Conservation (phyloP, 2,797 vertebrate genomes). For the Epinephelus malabaricus region DNA sequence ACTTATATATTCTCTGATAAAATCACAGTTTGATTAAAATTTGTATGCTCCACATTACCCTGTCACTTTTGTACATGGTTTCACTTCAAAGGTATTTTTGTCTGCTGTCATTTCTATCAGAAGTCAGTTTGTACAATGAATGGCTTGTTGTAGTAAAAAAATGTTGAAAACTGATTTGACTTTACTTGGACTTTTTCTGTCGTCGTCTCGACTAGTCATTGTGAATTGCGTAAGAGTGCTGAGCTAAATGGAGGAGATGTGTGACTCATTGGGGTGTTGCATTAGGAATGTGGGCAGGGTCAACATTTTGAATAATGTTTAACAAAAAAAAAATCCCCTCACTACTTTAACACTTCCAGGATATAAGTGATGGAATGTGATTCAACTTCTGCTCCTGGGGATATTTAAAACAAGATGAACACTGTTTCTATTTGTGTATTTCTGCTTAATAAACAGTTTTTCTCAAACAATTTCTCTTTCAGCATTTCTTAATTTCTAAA, state of each 20-base stretch:
- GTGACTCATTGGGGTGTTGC: conserved; percentile 74
- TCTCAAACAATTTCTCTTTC: neutral
- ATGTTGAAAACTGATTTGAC: conserved; percentile 13
- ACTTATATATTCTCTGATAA: conserved; percentile 41
- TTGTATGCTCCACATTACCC: conserved; percentile 9
- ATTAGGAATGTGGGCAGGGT: conserved; percentile 70
- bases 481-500: conserved; percentile 4
- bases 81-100: conserved; percentile 13
- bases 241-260: conserved; percentile 31
- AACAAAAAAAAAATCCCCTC: conserved; percentile 34
- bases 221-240: conserved; percentile 35
- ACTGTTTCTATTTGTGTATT: conserved; percentile 14
- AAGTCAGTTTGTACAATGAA: conserved; percentile 32
- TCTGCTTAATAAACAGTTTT: conserved; percentile 24
- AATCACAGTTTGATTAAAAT: conserved; percentile 13
- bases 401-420: conserved; percentile 18
- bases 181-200: conserved; percentile 3
- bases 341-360: conserved; percentile 26
- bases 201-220: neutral
- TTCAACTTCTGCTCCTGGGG: neutral
- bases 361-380: conserved; percentile 33
- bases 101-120: conserved; percentile 9
- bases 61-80: conserved; percentile 38
- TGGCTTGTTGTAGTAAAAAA: conserved; percentile 37
- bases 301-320: conserved; percentile 63